Evolutionary conservation across 37 sponge, comb jelly and placozoan genomes (phyloP).

Genomic region (Geodia barretti): DNA sequence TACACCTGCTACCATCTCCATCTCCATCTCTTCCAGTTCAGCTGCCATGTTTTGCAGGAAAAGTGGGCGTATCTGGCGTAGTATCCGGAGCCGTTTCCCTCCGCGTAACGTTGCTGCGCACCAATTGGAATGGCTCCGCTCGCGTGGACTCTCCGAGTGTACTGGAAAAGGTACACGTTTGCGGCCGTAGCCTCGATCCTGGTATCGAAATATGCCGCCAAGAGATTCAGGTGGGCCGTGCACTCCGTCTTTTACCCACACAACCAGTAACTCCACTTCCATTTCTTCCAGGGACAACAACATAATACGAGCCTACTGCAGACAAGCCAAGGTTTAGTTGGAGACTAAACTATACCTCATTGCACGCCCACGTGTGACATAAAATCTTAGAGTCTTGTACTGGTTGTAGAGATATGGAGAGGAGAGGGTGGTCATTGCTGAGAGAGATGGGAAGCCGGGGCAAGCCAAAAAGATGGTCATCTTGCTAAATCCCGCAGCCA

Average conservation of each 20-base stretch:
- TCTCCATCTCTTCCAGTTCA: background rate
- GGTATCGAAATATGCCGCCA: slow-evolving; percentile 25
- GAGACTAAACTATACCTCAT: background rate
- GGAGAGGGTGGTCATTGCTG: background rate
- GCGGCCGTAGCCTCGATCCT: slow-evolving; percentile 13
- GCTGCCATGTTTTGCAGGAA: background rate
- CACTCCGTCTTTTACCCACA: background rate
- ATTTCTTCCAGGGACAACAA: slow-evolving; percentile 43
- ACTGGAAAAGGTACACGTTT: slow-evolving; percentile 78
- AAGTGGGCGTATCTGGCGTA: slow-evolving; percentile 25
- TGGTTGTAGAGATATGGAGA: slow-evolving; percentile 44
- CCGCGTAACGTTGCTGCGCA: background rate
- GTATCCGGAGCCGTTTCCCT: background rate
- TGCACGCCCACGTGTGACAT: background rate
- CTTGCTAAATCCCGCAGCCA: slow-evolving; percentile 72
- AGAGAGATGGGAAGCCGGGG: background rate
- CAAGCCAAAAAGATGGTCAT: slow-evolving; percentile 47
- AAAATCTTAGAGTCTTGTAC: background rate
- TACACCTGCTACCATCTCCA: background rate
- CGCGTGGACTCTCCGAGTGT: slow-evolving; percentile 22
- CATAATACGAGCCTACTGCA: slow-evolving; percentile 41
- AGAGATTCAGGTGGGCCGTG: slow-evolving; percentile 48
- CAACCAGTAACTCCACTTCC: too few species aligned
- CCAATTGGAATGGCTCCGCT: slow-evolving; percentile 20
- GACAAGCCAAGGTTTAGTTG: slow-evolving; percentile 46